These are phyloP conservation scores for Larimichthys polyactis DNA, from an alignment of 2,113 vertebrate genomes.

Conservation along the genomic window DNA sequence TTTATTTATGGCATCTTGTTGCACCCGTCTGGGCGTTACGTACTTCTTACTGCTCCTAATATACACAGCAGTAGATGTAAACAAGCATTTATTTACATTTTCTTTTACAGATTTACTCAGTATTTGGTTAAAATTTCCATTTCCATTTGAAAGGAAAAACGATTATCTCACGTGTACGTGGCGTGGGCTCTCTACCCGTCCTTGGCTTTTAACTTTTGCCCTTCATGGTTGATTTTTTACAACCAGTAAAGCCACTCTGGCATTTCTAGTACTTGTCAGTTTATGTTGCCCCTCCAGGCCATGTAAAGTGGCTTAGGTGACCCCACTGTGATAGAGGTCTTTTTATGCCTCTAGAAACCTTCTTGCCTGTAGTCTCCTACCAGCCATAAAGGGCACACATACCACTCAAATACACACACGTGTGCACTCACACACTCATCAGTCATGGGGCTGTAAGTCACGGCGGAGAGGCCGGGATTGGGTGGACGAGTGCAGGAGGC, in stretches of 20 bases:
- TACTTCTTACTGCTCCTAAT: no score
- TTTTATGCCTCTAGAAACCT: constrained; percentile 50
- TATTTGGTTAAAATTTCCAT: no score
- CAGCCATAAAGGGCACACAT: constrained; percentile 37
- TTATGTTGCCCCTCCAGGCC: constrained; percentile 50
- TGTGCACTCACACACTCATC: constrained; percentile 17
- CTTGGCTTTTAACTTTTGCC: constrained; percentile 11
- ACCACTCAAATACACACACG: constrained; percentile 1
- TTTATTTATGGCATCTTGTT: no score
- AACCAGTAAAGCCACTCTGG: constrained; percentile 47
- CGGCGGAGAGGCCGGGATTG: background rate
- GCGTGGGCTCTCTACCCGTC: background rate
- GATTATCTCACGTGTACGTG: background rate
- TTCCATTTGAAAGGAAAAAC: background rate
- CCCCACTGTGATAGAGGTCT: constrained; percentile 31
- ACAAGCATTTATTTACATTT: no score
- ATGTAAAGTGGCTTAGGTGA: constrained; percentile 63
- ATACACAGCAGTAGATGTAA: no score
- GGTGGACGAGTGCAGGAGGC: background rate
- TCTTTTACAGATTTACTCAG: no score
- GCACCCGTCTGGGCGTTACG: no score
- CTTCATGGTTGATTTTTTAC: constrained; percentile 28
- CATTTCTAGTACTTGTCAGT: constrained; percentile 36
- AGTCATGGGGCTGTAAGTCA: constrained; percentile 51
- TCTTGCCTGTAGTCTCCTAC: constrained; percentile 8